These are phyloP conservation scores for Pluvianellus socialis DNA, from an alignment of 2,113 vertebrate genomes.

Conservation along the genomic window DNA sequence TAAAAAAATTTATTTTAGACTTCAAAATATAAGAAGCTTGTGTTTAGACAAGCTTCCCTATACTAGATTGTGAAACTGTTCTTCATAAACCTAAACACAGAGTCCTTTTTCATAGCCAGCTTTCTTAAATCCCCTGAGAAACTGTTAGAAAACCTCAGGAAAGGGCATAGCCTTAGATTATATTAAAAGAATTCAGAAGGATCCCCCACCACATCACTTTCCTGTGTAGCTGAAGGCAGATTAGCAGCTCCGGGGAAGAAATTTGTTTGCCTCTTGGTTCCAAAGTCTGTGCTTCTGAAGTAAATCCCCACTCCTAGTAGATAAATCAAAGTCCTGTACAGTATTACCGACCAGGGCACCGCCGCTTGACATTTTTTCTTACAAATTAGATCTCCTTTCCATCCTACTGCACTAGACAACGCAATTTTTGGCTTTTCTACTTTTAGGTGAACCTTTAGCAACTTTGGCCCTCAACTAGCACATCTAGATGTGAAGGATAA, in stretches of 20 bases:
- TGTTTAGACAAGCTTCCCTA: not conserved
- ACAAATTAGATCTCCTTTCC: not conserved
- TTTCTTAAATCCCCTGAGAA: not conserved
- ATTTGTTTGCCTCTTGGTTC: not conserved
- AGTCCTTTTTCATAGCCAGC: not conserved
- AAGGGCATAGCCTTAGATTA: not conserved
- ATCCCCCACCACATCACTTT: not conserved
- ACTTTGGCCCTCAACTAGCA: not conserved
- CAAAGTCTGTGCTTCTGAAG: not conserved
- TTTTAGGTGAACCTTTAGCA: not conserved
- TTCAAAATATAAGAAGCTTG: not conserved
- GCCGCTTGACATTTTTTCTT: not conserved
- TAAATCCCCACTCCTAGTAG: not conserved
- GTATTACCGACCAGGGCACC: rapidly evolving
- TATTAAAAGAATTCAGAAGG: not conserved
- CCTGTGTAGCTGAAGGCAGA: not conserved
- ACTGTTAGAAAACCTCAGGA: not conserved
- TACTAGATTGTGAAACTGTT: not conserved
- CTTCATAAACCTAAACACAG: not conserved
- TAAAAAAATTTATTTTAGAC: not conserved
- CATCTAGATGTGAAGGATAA: no score
- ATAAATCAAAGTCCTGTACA: not conserved
- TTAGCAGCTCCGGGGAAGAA: not conserved
- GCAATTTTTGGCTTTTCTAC: not conserved
- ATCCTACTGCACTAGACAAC: no score